phyloP scores from a whole-genome alignment of 2,888 invertebrate genomes.

The Lordiphosa fenestrarum region DNA sequence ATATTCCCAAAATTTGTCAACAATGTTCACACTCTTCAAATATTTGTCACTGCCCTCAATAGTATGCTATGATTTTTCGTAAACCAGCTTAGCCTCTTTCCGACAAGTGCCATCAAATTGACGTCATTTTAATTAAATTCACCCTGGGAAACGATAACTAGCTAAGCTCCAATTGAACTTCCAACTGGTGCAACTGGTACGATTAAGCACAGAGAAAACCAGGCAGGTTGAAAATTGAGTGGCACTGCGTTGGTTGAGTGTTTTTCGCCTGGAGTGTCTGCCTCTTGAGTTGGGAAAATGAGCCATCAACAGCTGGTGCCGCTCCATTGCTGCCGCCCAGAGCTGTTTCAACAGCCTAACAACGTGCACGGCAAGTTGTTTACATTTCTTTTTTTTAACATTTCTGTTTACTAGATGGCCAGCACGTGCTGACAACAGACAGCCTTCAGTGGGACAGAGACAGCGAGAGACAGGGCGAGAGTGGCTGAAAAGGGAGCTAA shows the following conservation, averaged over 20 bases:
- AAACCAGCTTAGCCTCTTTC: conserved; percentile 6
- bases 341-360: conserved; percentile 8
- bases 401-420: conserved; percentile 64
- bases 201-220: too few relatives aligned
- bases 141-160: conserved; percentile 1
- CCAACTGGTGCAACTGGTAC: background rate
- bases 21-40: background rate
- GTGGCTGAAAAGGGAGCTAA: conserved; percentile 19
- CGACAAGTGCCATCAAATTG: conserved; percentile 18
- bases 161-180: conserved; percentile 13
- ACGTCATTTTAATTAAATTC: conserved; percentile 50
- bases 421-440: conserved; percentile 53
- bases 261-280: conserved; percentile 2
- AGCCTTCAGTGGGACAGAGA: background rate
- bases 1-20: too few relatives aligned
- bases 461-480: background rate
- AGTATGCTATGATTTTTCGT: conserved; percentile 29
- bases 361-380: conserved; percentile 27
- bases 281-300: conserved; percentile 53
- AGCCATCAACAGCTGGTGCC: conserved; percentile 60
- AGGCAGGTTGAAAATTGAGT: conserved; percentile 49
- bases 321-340: conserved; percentile 11
- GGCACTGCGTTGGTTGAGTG: conserved; percentile 58
- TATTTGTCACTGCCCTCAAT: conserved; percentile 21
- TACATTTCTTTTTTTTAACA: conserved; percentile 43